Base-by-base conservation (phyloP, 2,888 invertebrate species). In the Lacanobia oleracea region DNA sequence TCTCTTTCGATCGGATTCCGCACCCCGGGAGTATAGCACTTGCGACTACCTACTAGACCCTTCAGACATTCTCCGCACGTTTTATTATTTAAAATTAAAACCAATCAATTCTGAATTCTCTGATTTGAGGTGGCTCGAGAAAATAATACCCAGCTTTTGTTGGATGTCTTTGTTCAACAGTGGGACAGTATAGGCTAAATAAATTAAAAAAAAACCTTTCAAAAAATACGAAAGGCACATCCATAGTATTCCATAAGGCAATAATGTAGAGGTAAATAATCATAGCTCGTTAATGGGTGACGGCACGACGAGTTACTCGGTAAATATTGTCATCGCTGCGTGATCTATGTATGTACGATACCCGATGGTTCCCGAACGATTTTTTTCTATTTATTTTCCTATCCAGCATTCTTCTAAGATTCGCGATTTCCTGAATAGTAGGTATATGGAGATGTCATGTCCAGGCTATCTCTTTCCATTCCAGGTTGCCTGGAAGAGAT, bases 221-320 rank as follows among this genome's bases (percentile, higher is more conserved):
- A 33, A 18, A 27, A 18, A 54, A 68, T 14, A 33, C 12, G 12
- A 14, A 40, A 43, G 77, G 60, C 74, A 64, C 73, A 63, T 91
- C 91, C 88, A 89, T 61, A 72, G 54, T 84, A 75, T 72, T 71
- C 77, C 18, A 40, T 61, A 68, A 5, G 54, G 40, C 57, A 72
- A 81, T 83, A 77, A 76, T 81, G 75, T 83, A 84, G 72, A 77
- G 82, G 81, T 85, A 86, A 85, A 85, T 86, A 82, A 85, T 85
- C 84, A 88, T 88, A 87, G 86, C 81, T 84, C 83, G 83, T 76
- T 89, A 89, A 88, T 90, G 88, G 84, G 77, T 77, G 85, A 79
- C 76, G 73, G 79, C 80, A 81, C 78, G 79, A 77, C 75, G 63
- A 72, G 80, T 85, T 80, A 82, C 81, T 82, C 75, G 70, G 81